These are phyloP conservation scores for Uropsilus gracilis DNA, from an alignment of 2,113 vertebrate species.

Conservation along the genomic window DNA sequence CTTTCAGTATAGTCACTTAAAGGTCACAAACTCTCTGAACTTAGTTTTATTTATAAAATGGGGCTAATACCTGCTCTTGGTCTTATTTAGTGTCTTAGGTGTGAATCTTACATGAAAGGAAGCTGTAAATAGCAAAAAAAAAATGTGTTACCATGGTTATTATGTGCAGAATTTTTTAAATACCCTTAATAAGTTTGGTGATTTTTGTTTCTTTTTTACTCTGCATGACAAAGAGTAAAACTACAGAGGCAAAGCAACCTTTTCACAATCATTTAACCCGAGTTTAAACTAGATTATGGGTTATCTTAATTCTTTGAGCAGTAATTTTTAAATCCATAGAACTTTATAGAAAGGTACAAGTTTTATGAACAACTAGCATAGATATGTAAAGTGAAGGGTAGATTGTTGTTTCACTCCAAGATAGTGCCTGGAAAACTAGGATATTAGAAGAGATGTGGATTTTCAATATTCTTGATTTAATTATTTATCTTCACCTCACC, in stretches of 20 bases:
- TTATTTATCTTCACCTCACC: conserved; percentile 3
- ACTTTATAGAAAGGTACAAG: neutral
- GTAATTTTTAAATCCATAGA: conserved; percentile 44
- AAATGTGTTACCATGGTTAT: conserved; percentile 15
- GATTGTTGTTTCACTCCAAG: conserved; percentile 19
- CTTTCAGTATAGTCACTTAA: neutral
- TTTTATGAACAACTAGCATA: conserved; percentile 47
- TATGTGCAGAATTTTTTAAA: neutral
- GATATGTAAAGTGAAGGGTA: conserved; percentile 6
- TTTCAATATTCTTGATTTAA: conserved; percentile 52
- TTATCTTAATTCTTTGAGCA: conserved; percentile 35
- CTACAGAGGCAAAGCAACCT: conserved; percentile 34
- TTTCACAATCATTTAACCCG: conserved; percentile 1
- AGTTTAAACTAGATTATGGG: conserved; percentile 34
- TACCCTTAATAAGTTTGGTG: neutral
- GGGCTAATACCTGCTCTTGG: neutral
- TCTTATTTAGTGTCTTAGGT: conserved; percentile 31
- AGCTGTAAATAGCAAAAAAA: conserved; percentile 32
- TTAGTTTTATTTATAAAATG: conserved; percentile 36
- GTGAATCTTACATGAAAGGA: conserved; percentile 39
- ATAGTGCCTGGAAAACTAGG: neutral
- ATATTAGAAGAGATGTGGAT: neutral
- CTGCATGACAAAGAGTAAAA: conserved; percentile 16
- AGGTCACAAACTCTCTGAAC: neutral
- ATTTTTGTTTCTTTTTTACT: neutral